phyloP scores from a whole-genome alignment of 2,113 vertebrate genomes.

The Fregata magnificens region DNA sequence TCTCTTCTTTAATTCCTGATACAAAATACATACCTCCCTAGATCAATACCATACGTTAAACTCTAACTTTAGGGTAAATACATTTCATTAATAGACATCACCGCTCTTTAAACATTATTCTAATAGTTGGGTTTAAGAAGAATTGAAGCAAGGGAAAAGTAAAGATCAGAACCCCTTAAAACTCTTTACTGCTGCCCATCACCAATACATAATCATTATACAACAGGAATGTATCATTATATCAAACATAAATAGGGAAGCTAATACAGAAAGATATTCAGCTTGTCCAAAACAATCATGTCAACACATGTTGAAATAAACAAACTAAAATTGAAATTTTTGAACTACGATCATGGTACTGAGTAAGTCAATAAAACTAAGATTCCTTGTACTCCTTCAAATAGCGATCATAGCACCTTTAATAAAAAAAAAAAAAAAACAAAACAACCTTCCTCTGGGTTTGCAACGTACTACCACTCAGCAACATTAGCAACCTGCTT shows the following conservation, averaged over 20 bases:
- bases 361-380: background rate
- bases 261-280: background rate
- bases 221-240: background rate
- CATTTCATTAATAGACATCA: background rate
- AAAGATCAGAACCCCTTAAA: background rate
- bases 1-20: background rate
- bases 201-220: background rate
- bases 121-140: background rate
- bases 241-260: background rate
- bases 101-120: background rate
- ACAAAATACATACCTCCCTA: background rate
- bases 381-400: background rate
- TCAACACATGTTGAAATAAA: background rate
- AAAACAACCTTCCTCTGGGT: background rate
- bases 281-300: background rate
- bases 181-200: background rate
- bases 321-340: background rate
- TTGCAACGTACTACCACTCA: background rate
- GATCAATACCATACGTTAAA: background rate
- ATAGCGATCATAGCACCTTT: background rate
- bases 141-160: background rate
- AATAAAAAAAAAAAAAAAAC: background rate
- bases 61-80: background rate
- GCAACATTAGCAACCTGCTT: background rate
- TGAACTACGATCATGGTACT: fast-evolving